Base-by-base conservation (phyloP, 2,797 vertebrate species). In the Dromococcyx pavoninus region DNA sequence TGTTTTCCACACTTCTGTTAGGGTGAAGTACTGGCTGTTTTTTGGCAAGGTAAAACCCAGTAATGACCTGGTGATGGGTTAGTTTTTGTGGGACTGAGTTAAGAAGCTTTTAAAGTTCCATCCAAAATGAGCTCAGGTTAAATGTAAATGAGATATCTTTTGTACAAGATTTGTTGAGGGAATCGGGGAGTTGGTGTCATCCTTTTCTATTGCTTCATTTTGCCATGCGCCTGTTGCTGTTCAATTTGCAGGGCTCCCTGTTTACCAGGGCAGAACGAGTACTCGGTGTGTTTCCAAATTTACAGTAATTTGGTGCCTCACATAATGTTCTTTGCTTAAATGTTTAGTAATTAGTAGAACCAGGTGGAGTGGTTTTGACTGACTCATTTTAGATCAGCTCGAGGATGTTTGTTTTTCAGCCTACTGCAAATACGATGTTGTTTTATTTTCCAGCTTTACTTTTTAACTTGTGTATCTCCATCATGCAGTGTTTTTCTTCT, bases 291-390 rank as follows among this genome's bases (percentile, higher is more conserved):
- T 80, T 91, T 91, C 95, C 91, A 75, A 95, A 93, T 95, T 76
- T 95, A 57, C 69, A 62, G 61, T 91, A 48, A 95, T 95, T 97
- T 94, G 83, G 95, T 78, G 73, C 77, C 62, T 95, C 93, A 95
- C 80, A 57, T 90, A 53, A 67, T 95, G 88, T 96, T 96, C 86
- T 87, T 92, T 82, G 71, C 95, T 89, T 96, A 94, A 95, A 92
- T 88, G 94, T 89, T 95, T 91, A 74, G 91, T 94, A 93, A 91
- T 89, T 77, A 91, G 79, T 39, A 67, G 76, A 91, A 73, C 86
- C 72, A 93, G 89, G 93, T 93, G 87, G 88, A 96, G 91, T 94
- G 94, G 89, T 91, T 96, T 92, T 78, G 85, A 69, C 84, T 92
- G 94, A 85, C 88, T 96, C 91, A 93, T 86, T 84, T 88, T 72